phyloP scores from a whole-genome alignment of 2,888 invertebrate species.

The Anarsia innoxiella region DNA sequence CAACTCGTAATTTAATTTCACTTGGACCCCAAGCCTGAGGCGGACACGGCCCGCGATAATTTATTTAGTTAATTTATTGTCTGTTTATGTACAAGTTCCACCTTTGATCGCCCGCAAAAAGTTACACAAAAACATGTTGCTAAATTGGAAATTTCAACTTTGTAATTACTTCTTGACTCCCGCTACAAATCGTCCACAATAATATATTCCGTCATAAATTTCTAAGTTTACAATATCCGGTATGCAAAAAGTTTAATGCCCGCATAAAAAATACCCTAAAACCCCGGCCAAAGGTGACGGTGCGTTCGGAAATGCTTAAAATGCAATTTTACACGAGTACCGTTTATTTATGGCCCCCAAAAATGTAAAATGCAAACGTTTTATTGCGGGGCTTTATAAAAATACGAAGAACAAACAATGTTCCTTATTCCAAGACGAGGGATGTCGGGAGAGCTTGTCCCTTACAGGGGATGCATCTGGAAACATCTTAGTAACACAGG shows the following conservation, averaged over 20 bases:
- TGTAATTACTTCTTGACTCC: conserved; percentile 8
- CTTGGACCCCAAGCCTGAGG: conserved; percentile 54
- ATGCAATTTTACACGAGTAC: conserved; percentile 69
- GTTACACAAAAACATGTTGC: background rate
- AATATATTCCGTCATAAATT: conserved; percentile 49
- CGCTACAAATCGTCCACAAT: conserved; percentile 5
- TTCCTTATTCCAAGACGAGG: conserved; percentile 57
- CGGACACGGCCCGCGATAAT: conserved; percentile 53
- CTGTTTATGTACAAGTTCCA: conserved; percentile 40
- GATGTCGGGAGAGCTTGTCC: conserved; percentile 56
- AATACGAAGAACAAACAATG: conserved; percentile 71
- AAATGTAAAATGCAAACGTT: conserved; percentile 73
- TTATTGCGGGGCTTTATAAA: conserved; percentile 69
- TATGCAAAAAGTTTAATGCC: conserved; percentile 46
- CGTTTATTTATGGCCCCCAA: conserved; percentile 68
- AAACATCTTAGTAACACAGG: conserved; percentile 39
- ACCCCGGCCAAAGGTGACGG: conserved; percentile 54
- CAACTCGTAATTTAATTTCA: conserved; percentile 73
- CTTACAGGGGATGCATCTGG: conserved; percentile 33
- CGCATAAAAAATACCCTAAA: conserved; percentile 34
- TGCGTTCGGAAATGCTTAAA: conserved; percentile 68
- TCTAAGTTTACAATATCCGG: conserved; percentile 40
- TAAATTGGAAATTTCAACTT: conserved; percentile 4
- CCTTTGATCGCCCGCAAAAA: conserved; percentile 25
- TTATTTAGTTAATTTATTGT: conserved; percentile 58